Base-by-base conservation (phyloP, 2,888 invertebrate species). In the Cartodere bifasciata region DNA sequence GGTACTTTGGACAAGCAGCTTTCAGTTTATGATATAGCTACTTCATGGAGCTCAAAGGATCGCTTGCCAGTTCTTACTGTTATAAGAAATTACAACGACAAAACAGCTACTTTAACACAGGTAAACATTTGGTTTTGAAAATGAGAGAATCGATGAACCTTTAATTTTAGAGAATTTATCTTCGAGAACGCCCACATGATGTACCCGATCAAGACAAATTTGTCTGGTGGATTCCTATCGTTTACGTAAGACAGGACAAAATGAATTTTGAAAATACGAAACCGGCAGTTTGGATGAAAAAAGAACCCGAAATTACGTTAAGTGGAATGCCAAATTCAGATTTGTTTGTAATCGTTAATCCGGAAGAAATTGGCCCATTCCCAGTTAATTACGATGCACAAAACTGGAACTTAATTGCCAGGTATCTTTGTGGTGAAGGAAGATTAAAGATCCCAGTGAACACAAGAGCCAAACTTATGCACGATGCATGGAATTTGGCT, bases 351-450 rank as follows among this genome's bases (percentile, higher is more conserved):
- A 77, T 87, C 32, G 67, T 85, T 1, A 87, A 86, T 58, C 79
- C 83, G 4, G 84, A 85, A 49, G 85, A 86, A 63, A 84, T 84
- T 38, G 84, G 79, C 1, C 82, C 84, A 21, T 85, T 75, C 58
- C 80, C 83, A 3, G 86, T 87, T 0, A 85, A 85, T 50, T 87
- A 87, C 49, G 86, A 86, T 47, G 52, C 61, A 4, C 60, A 65
- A 21, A 86, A 85, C 52, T 87, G 86, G 86, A 69, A 75, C 38
- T 67, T 82, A 44, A 56, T 87, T 4, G 69, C 79, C 0, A 56
- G 67, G 14, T 83, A 67, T 49, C 61, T 85, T 1, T 64, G 63
- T 42, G 69, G 68, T 35, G 61, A 69, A 29, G 55, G 62, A 10
- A 58, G 75, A 1, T 53, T 56, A 0, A 57, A 49, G 9, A 76